Conservation (phyloP, 2,113 vertebrate genomes). For the Gnathonemus echidnorhynchus region DNA sequence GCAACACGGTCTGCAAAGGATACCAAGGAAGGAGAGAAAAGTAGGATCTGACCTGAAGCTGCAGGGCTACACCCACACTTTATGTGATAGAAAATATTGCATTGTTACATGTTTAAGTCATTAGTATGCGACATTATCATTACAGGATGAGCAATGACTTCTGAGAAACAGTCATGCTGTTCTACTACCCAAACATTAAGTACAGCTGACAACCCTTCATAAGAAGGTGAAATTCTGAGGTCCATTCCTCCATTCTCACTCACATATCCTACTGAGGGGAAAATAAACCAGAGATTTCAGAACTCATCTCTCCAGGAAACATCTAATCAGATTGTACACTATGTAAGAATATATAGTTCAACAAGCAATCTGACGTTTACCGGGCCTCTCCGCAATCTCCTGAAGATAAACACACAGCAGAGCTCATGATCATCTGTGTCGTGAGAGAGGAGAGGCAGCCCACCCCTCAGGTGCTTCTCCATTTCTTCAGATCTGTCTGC, state of each 20-base stretch:
- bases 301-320: not conserved
- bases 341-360: not conserved
- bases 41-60: not conserved
- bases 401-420: not conserved
- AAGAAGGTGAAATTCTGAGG: not conserved
- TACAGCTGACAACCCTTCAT: not conserved
- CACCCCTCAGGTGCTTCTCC: not conserved
- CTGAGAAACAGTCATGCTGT: not conserved
- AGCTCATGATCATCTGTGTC: not conserved
- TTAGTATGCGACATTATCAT: not conserved
- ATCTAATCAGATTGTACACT: not conserved
- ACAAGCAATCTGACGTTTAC: not conserved
- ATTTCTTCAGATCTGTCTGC: not conserved
- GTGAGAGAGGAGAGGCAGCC: not conserved
- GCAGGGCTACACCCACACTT: not conserved
- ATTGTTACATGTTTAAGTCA: not conserved
- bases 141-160: not conserved
- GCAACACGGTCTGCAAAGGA: not conserved
- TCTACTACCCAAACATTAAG: not conserved
- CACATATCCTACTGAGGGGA: not conserved
- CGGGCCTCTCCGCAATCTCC: not conserved
- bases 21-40: not conserved
- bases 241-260: not conserved
- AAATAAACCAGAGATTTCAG: not conserved
- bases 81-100: not conserved